These are phyloP conservation scores for Solenopsis fugax DNA, from an alignment of 1,140 invertebrate species.

Conservation along the genomic window DNA sequence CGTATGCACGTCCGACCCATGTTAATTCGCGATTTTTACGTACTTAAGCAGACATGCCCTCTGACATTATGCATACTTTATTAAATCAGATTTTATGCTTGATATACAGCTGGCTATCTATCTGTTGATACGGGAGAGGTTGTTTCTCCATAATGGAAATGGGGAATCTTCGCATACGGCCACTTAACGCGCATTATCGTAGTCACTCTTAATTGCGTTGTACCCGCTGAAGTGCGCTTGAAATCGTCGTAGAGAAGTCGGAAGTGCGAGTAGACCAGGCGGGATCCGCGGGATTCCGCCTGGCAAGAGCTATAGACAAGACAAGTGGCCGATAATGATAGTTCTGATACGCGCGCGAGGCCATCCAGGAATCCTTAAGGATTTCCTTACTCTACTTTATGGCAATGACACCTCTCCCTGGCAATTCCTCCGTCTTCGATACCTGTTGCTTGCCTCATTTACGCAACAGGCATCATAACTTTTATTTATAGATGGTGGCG, in stretches of 20 bases:
- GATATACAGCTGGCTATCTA: constrained; percentile 5
- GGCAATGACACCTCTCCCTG: constrained; percentile 38
- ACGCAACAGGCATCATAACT: constrained; percentile 32
- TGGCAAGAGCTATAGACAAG: background rate
- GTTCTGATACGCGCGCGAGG: background rate
- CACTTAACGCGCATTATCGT: constrained; percentile 51
- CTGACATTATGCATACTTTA: constrained; percentile 41
- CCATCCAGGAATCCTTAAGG: background rate
- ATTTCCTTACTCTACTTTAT: constrained; percentile 1
- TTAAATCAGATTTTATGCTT: constrained; percentile 50
- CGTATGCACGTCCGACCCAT: constrained; percentile 22
- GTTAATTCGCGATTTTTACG: constrained; percentile 35
- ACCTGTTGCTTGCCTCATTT: constrained; percentile 13
- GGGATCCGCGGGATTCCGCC: background rate
- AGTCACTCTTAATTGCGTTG: constrained; percentile 44
- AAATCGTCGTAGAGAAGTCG: constrained; percentile 47
- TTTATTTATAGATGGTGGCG: constrained; percentile 41
- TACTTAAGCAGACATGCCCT: constrained; percentile 33
- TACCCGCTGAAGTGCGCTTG: background rate
- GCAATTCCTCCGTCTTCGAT: background rate
- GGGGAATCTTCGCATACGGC: background rate
- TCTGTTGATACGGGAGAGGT: constrained; percentile 15
- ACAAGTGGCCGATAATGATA: constrained; percentile 52
- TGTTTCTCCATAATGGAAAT: constrained; percentile 52
- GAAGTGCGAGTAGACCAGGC: constrained; percentile 53